Conservation (phyloP, 2,797 vertebrate species). For the Crax fasciolata region DNA sequence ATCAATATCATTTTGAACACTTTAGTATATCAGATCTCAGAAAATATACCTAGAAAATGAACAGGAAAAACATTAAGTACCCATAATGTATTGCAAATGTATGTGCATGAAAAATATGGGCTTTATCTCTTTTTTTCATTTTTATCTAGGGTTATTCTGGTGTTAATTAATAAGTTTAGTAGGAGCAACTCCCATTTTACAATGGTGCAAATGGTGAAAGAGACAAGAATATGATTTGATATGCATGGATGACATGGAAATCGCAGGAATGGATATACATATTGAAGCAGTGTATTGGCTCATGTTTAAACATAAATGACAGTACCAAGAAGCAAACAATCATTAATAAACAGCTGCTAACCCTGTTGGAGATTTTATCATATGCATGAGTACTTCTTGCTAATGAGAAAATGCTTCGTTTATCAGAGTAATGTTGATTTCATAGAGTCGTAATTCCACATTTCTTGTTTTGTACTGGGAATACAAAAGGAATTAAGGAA, state of each 20-base stretch:
- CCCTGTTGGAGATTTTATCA: constrained; percentile 65
- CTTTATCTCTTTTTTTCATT: not conserved
- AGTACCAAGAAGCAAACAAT: constrained; percentile 69
- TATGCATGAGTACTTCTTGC: constrained; percentile 68
- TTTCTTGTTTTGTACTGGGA: constrained; percentile 28
- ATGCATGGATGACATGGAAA: constrained; percentile 66
- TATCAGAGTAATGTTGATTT: constrained; percentile 73
- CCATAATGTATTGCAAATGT: constrained; percentile 45
- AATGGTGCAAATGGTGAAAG: constrained; percentile 7
- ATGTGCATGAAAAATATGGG: not conserved
- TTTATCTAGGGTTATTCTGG: not conserved
- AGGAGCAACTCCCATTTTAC: not conserved
- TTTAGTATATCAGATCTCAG: constrained; percentile 47
- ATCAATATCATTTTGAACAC: constrained; percentile 61
- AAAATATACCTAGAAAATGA: constrained; percentile 65
- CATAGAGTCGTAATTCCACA: constrained; percentile 62
- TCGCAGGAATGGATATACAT: constrained; percentile 26
- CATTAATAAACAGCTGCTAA: constrained; percentile 77
- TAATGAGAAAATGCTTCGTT: constrained; percentile 76
- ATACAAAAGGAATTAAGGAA: constrained; percentile 22
- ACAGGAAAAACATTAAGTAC: constrained; percentile 56
- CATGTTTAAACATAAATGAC: constrained; percentile 75
- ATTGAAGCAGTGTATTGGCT: constrained; percentile 65
- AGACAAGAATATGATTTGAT: constrained; percentile 26
- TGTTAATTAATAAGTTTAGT: not conserved